Percentiles rank a stretch among this genome's conserved stretches.
These are phyloP conservation scores for Luidia sarsii DNA, from an alignment of 53 echinoderm and acorn worm species.

Conservation along the genomic window DNA sequence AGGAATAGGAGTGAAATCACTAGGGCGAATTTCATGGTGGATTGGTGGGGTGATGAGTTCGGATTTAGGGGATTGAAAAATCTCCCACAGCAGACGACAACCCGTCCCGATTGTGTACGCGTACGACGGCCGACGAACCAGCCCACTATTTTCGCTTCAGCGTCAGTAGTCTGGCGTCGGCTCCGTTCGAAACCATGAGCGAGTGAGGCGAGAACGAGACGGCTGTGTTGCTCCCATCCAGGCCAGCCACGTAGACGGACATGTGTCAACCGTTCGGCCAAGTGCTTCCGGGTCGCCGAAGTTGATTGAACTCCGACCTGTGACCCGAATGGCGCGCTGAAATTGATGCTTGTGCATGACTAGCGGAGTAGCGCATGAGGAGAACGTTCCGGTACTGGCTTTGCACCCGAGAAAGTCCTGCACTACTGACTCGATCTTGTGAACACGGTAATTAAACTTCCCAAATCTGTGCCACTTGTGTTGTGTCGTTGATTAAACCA, in stretches of 20 bases:
- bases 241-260: slow-evolving; percentile 45
- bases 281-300: slow-evolving; percentile 25
- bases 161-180: slow-evolving; percentile 24
- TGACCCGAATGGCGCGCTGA: slow-evolving; percentile 26
- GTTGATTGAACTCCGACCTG: slow-evolving; percentile 11
- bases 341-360: not conserved
- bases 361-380: not conserved
- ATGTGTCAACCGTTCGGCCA: slow-evolving; percentile 12
- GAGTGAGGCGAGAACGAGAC: slow-evolving; percentile 21
- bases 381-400: no score
- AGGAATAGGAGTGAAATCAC: slow-evolving; percentile 4
- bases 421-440: not conserved
- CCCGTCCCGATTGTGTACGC: not conserved
- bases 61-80: slow-evolving; percentile 20
- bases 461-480: no score
- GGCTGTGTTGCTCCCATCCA: not conserved
- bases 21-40: slow-evolving; percentile 12
- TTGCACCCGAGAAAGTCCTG: not conserved
- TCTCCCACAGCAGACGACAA: not conserved
- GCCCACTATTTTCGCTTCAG: not conserved
- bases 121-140: not conserved
- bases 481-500: no score
- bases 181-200: not conserved
- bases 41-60: slow-evolving; percentile 6
- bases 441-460: slow-evolving; percentile 1